These are phyloP conservation scores for Pachyseris speciosa DNA, from an alignment of 64 coral and sea anemone species.

Conservation along the genomic window DNA sequence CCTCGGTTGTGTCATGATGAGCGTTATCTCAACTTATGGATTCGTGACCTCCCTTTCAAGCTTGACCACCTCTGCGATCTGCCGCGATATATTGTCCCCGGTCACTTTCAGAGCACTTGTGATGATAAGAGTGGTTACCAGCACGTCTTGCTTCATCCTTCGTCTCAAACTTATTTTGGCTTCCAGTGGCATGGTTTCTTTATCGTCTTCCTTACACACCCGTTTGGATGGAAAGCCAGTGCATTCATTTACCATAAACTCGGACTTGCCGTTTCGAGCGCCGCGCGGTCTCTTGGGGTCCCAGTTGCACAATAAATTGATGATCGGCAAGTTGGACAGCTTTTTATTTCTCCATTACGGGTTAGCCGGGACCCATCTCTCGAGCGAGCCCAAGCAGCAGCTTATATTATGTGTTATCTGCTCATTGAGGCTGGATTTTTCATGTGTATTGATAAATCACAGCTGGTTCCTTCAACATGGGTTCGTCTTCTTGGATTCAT, in stretches of 20 bases:
- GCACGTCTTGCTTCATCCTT: not conserved
- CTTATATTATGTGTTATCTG: not conserved
- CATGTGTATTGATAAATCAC: conserved; percentile 27
- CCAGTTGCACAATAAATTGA: not conserved
- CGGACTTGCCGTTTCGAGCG: not conserved
- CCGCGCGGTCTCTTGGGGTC: not conserved
- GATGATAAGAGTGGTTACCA: not conserved
- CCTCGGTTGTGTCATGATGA: too few relatives aligned
- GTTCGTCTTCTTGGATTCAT: conserved; percentile 51
- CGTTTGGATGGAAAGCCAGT: not conserved
- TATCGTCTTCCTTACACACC: not conserved
- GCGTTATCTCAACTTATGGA: too few relatives aligned
- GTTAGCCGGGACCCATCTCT: not conserved
- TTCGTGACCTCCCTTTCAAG: too few relatives aligned
- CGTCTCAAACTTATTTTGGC: not conserved
- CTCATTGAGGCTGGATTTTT: conserved; percentile 47
- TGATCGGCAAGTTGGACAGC: not conserved
- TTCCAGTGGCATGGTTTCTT: conserved; percentile 1
- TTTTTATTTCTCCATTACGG: not conserved
- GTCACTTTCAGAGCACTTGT: too few relatives aligned
- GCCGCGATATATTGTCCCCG: too few relatives aligned
- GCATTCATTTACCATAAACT: not conserved
- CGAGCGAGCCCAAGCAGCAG: not conserved
- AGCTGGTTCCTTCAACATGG: not conserved
- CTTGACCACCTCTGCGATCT: too few relatives aligned